Percentiles rank a stretch among this genome's conserved stretches.
These are phyloP conservation scores for Bradypodion ventrale DNA, from an alignment of 2,797 vertebrate genomes.

Conservation along the genomic window DNA sequence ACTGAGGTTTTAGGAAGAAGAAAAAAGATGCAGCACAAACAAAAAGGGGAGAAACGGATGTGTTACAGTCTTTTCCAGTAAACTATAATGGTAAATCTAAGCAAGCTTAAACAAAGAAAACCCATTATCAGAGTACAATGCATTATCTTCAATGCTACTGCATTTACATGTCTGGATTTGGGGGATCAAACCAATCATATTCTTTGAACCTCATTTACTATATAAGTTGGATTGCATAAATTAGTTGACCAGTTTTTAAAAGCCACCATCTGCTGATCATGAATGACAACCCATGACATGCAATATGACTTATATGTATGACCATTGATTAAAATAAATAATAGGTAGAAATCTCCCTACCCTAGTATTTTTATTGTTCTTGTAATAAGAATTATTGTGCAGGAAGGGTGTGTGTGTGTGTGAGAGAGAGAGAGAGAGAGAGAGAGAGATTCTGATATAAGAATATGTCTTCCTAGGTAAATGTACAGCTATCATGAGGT, in stretches of 20 bases:
- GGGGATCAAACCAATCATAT: background rate
- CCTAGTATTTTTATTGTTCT: background rate
- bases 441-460: background rate
- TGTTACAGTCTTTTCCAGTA: slow-evolving; percentile 23
- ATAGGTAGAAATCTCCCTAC: background rate
- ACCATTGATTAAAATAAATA: slow-evolving; percentile 8
- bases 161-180: background rate
- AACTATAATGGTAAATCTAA: slow-evolving; percentile 31
- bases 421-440: too few species aligned
- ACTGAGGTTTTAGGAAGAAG: slow-evolving; percentile 7
- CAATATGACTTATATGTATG: slow-evolving; percentile 33
- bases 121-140: background rate
- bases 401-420: background rate
- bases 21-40: slow-evolving; percentile 3
- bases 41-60: background rate
- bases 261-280: slow-evolving; percentile 36
- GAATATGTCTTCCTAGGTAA: background rate
- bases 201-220: accelerated
- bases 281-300: slow-evolving; percentile 47
- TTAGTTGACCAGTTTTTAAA: slow-evolving; percentile 23
- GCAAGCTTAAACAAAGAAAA: slow-evolving; percentile 4
- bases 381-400: background rate
- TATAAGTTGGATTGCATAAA: slow-evolving; percentile 46
- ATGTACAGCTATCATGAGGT: background rate
- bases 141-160: slow-evolving; percentile 32